These are phyloP conservation scores for Lamprotornis superbus DNA, from an alignment of 2,113 vertebrate species.

Conservation along the genomic window DNA sequence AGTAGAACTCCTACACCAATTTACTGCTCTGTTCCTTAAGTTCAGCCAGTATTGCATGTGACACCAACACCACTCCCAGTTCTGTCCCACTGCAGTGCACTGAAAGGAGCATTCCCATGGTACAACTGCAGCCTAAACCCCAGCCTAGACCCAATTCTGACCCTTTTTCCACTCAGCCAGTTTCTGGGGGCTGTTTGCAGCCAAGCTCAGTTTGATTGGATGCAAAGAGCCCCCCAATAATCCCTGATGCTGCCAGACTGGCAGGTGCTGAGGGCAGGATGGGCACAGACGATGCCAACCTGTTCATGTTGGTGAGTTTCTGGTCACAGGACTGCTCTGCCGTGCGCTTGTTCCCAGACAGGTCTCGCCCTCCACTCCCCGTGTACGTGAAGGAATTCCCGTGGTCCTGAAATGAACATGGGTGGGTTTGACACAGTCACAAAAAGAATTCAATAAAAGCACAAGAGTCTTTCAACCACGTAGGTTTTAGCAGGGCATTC, in stretches of 20 bases:
- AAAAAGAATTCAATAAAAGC: background rate
- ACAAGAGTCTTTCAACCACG: background rate
- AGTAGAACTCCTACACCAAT: background rate
- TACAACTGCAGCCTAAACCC: background rate
- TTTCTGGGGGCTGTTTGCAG: background rate
- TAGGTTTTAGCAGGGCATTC: background rate
- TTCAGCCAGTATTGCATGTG: fast-evolving
- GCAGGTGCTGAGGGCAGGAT: fast-evolving
- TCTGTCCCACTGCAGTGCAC: background rate
- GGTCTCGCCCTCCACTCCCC: conserved; percentile 92
- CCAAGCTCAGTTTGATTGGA: background rate
- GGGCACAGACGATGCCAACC: conserved; percentile 49
- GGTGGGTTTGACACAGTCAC: background rate
- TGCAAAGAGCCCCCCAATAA: background rate
- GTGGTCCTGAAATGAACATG: conserved; percentile 78
- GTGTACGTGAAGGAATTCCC: conserved; percentile 97
- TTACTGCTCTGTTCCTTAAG: background rate
- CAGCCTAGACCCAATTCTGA: fast-evolving
- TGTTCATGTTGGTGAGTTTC: conserved; percentile 98
- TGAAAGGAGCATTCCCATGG: background rate
- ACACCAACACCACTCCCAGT: background rate
- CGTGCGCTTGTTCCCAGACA: conserved; percentile 96
- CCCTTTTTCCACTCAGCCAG: background rate
- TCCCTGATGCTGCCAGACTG: background rate
- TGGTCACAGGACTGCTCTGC: conserved; percentile 97